Evolutionary conservation across 2,797 vertebrate genomes (phyloP), one percentile per base, ranked within the genome.

Genomic region (Lutjanus argentimaculatus): DNA sequence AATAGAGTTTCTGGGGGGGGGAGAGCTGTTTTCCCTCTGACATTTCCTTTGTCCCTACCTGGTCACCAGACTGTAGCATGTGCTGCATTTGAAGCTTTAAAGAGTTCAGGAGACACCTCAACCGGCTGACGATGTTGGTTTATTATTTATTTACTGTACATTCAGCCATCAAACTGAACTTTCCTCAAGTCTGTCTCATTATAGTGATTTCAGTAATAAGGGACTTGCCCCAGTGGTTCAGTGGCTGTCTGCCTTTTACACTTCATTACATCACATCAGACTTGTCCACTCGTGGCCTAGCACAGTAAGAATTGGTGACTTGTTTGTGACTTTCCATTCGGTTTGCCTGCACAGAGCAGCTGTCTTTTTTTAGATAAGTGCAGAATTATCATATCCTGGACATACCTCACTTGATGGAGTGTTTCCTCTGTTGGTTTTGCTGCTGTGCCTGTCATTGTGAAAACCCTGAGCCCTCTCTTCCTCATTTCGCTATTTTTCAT

Each of bases 361-460:
- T 6, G 13, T 72, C 51, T 75, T 87, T 89, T 82, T 87, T 85
- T 74, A 85, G 86, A 75, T 36, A n/a, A 84, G 72, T 49, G 22
- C 65, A 79, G 55, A 78, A 53, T 83, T 70, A 57, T 25, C 86
- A 79, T 77, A 90, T 95, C 92, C 91, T 91, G 90, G 57, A 87
- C 70, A 73, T 12, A 13, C 25, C 25, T 1, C 10, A 17, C 30
- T 67, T 89, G 85, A 94, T 91, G 62, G 85, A 91, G 62, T 66
- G 87, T 83, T 94, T 94, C 94, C 93, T 94, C 57, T 92, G 77
- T 84, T 84, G 73, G 74, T 77, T 85, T 81, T 89, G 63, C 79
- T 55, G 72, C 66, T 65, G 45, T 61, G 76, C 70, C 62, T 82
- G 82, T 89, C 86, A 85, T 82, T 88, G 89, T 86, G 62, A 91